Conservation (phyloP, 2,113 vertebrate species). For the Solea solea region DNA sequence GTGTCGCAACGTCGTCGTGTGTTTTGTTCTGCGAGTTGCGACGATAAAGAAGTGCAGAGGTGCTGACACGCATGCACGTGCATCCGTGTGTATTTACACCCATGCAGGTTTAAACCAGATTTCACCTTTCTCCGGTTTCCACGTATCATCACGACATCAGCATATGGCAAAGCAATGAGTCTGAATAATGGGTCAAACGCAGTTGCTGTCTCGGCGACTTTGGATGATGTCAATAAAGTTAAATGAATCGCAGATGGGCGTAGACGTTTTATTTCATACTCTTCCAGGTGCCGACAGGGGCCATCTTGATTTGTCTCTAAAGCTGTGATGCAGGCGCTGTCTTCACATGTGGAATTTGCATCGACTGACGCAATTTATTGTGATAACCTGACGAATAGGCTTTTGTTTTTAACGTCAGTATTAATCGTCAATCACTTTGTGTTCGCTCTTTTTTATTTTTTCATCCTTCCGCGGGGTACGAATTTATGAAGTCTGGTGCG, state of each 20-base stretch:
- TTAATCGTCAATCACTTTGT: constrained; percentile 64
- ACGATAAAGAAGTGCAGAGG: constrained; percentile 31
- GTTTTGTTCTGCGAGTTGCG: constrained; percentile 18
- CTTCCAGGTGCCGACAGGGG: constrained; percentile 25
- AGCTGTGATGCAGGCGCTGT: constrained; percentile 29
- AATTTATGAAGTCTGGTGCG: constrained; percentile 73
- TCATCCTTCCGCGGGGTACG: constrained; percentile 50
- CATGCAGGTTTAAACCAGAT: constrained; percentile 24
- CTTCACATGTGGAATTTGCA: constrained; percentile 46
- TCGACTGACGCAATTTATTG: constrained; percentile 30
- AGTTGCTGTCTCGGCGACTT: constrained; percentile 44
- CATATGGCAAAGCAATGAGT: constrained; percentile 39
- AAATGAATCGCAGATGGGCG: constrained; percentile 65
- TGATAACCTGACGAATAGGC: constrained; percentile 40
- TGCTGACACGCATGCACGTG: neutral
- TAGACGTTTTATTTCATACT: constrained; percentile 65
- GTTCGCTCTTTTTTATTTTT: constrained; percentile 4
- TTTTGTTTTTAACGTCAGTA: constrained; percentile 64
- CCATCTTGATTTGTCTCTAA: constrained; percentile 28
- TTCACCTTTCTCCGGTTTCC: constrained; percentile 29
- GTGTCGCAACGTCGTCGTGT: constrained; percentile 17
- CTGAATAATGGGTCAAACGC: constrained; percentile 54
- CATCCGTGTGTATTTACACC: constrained; percentile 22
- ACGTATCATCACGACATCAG: constrained; percentile 22
- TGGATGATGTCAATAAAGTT: constrained; percentile 64